Evolutionary conservation across 1,140 invertebrate species (phyloP), one percentile per base, ranked within the genome.

Genomic region (Vanessa atalanta): DNA sequence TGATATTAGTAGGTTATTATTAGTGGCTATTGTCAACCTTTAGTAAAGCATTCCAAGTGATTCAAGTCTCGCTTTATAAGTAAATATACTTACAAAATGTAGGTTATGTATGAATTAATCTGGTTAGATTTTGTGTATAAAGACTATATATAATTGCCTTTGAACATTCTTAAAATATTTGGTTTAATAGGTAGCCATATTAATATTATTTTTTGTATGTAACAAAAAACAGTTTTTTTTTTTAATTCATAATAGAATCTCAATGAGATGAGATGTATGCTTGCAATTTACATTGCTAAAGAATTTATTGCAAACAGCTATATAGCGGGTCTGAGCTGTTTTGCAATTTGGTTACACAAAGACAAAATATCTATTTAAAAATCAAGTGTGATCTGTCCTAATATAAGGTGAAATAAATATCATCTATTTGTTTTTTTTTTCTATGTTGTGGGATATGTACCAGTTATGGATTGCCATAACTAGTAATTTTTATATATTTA

Each of bases 1-100:
- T 77, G 79, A 81, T 75, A 82, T 84, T 85, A 83, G 79, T 81
- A 72, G 81, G 53, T 84, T 75, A 79, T 80, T 77, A 73, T 77
- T 69, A 72, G 72, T 77, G 77, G 76, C 72, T 70, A 76, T 67
- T 61, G 53, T 79, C 66, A 75, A 75, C 73, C 57, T 79, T 71
- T 73, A 80, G 83, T 84, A 79, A 83, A 86, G 81, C 88, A 89
- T 90, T 90, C 87, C 88, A 87, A 79, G 72, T 82, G 80, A 66
- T 84, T 83, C 74, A 82, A 84, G 76, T 79, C 79, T 84, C 82
- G 69, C 53, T 68, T 65, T 48, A 50, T n/a, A 61, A 9, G 37
- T 23, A 55, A 60, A 23, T 31, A 47, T 61, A 70, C 47, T 70
- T 61, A 61, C 57, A 48, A 23, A 60, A 70, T 57, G 14, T 70